Base-by-base conservation (phyloP, 2,797 vertebrate species). In the Enteromius treurensis region DNA sequence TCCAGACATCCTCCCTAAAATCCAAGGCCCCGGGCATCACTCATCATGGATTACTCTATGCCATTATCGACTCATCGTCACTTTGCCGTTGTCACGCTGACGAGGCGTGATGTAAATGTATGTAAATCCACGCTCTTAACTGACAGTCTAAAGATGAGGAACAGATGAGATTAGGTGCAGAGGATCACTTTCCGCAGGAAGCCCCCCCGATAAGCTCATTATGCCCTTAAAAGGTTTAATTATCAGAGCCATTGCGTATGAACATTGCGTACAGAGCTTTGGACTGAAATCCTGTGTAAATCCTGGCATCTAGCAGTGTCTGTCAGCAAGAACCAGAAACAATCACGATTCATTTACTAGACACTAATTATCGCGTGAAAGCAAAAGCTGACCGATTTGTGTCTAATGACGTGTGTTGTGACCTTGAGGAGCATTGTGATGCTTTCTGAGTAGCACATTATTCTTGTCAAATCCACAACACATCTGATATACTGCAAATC, bases 161-260 rank as follows among this genome's bases (percentile, higher is more conserved):
- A 86, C 82, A 86, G 88, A 89, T 88, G 88, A 88, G 89, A 90
- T 90, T 89, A 90, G 85, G 85, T 83, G 77, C 64, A 79, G 85
- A 85, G 49, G 84, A 89, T 69, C 70, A 79, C 67, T 88, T 89
- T 85, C 14, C 5, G 62, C 86, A 82, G 84, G 81, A 88, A 86
- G 84, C 78, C 80, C 67, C 55, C 67, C 64, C 80, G 80, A 88
- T 87, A 88, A 91, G 87, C 89, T 89, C 82, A 88, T 90, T 88
- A 90, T 87, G 86, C 83, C 83, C 85, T 87, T 87, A 88, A 89
- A 87, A 89, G 83, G 86, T 89, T 88, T 89, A 87, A 89, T 90
- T 89, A 87, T 87, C 83, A 74, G 83, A 86, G 78, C 85, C 83
- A 82, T 81, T 88, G 87, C 82, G 80, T 85, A 86, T 80, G 47